Conservation (phyloP, 1,140 invertebrate genomes). For the Bursaphelenchus mucronatus region DNA sequence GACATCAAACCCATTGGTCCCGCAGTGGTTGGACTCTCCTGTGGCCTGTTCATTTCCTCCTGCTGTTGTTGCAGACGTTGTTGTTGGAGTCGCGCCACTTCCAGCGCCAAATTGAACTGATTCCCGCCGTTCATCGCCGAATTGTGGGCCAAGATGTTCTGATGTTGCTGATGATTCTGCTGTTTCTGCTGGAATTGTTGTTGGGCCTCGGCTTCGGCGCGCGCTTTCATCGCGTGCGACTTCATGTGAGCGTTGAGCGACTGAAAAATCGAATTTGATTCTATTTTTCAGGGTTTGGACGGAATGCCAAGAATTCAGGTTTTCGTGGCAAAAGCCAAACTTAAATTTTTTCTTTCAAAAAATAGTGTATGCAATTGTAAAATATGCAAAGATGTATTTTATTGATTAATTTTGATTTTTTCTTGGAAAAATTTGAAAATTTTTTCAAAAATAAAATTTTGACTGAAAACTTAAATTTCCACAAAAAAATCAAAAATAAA, state of each 20-base stretch:
- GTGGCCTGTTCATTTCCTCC: not conserved
- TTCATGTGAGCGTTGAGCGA: slow-evolving; percentile 61
- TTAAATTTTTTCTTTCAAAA: no score
- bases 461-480: no score
- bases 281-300: not conserved
- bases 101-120: not conserved
- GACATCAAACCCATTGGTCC: not conserved
- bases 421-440: no score
- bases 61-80: slow-evolving; percentile 1
- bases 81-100: slow-evolving; percentile 1
- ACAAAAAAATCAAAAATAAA: no score
- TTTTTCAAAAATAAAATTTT: no score
- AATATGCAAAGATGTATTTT: no score
- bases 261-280: not conserved
- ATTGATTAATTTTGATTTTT: no score
- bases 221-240: slow-evolving; percentile 59
- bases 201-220: slow-evolving; percentile 57
- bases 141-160: no score
- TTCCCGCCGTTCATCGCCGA: not conserved
- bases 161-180: slow-evolving; percentile 24
- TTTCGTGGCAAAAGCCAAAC: no score
- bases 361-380: no score
- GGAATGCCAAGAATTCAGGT: not conserved
- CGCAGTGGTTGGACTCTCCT: slow-evolving; percentile 9
- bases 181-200: slow-evolving; percentile 38